A percentile compares a stretch with the other conserved stretches of the same genome.
Conservation (phyloP, 2,113 vertebrate genomes). For the Rhinolophus sinicus region DNA sequence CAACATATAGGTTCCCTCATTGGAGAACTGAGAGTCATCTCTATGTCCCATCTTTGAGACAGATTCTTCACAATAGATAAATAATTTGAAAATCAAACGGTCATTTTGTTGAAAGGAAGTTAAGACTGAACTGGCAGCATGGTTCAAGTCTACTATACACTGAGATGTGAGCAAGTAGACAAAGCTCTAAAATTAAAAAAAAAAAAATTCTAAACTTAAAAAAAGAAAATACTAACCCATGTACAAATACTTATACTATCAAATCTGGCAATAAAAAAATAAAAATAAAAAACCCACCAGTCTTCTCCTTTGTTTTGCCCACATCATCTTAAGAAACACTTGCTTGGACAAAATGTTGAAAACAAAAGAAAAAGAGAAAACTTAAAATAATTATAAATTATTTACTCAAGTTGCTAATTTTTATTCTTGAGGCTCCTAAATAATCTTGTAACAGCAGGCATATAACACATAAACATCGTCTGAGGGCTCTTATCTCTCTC, state of each 20-base stretch:
- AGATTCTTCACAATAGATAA: slow-evolving; percentile 48
- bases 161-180: not conserved
- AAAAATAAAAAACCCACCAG: too few species aligned
- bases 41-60: slow-evolving; percentile 50
- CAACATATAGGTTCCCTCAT: slow-evolving; percentile 1
- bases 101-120: slow-evolving; percentile 23
- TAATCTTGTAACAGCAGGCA: not conserved
- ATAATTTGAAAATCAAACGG: slow-evolving; percentile 42
- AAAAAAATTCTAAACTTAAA: not conserved
- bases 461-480: not conserved
- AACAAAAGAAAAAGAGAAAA: not conserved
- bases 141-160: not conserved
- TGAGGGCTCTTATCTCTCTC: not conserved
- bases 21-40: slow-evolving; percentile 52
- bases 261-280: not conserved
- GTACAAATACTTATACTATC: not conserved
- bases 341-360: not conserved
- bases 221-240: not conserved
- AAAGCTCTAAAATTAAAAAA: not conserved
- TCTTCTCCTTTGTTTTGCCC: slow-evolving; percentile 25
- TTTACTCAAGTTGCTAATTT: not conserved
- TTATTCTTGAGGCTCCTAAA: not conserved
- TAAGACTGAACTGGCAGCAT: not conserved
- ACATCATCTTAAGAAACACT: not conserved
- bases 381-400: not conserved